Conservation (phyloP, 2,888 invertebrate species). For the Synanthedon tipuliformis region DNA sequence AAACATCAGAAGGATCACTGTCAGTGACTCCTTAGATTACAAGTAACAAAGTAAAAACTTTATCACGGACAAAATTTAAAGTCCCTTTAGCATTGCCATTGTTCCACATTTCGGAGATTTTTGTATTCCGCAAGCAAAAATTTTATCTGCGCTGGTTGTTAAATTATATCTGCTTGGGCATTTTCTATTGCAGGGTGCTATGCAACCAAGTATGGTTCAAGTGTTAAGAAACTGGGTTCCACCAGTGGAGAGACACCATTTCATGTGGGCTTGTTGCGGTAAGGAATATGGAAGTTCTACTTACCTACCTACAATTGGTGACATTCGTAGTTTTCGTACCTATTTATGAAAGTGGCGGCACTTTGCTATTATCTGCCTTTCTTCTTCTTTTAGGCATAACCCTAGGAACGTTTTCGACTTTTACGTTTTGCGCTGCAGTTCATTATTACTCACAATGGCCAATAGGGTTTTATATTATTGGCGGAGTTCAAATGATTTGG, state of each 20-base stretch:
- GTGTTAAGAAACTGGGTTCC: conserved; percentile 57
- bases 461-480: conserved; percentile 74
- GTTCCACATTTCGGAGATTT: too few species aligned
- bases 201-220: conserved; percentile 63
- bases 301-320: too few species aligned
- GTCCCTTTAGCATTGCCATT: too few species aligned
- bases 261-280: conserved; percentile 65
- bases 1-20: too few species aligned
- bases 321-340: too few species aligned
- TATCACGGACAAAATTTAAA: too few species aligned
- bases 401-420: conserved; percentile 74
- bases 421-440: conserved; percentile 73
- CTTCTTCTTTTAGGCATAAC: conserved; percentile 37
- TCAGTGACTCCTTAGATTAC: too few species aligned
- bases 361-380: neutral
- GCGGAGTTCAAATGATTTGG: conserved; percentile 65
- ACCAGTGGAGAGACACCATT: conserved; percentile 56
- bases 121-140: too few species aligned
- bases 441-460: conserved; percentile 74
- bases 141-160: too few species aligned
- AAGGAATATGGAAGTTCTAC: conserved; percentile 10
- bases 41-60: too few species aligned
- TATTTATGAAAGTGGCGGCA: too few species aligned
- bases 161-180: too few species aligned
- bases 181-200: conserved; percentile 39